Evolutionary conservation across 2,797 vertebrate genomes (phyloP).

Genomic region (Enteromius treurensis): DNA sequence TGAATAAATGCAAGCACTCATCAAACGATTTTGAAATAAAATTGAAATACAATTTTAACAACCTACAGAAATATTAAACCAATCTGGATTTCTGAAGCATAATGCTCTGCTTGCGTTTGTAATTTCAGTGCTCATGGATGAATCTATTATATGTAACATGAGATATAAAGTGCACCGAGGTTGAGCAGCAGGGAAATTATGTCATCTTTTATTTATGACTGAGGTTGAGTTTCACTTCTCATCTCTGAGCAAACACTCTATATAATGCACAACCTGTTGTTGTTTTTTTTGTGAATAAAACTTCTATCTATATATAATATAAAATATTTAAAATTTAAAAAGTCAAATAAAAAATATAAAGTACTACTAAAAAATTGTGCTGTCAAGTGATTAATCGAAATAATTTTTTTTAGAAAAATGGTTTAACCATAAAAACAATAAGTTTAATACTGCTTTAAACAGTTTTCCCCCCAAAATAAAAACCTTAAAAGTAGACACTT

Average conservation of each 20-base stretch:
- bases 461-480: too few species aligned
- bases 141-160: conserved; percentile 21
- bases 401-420: too few species aligned
- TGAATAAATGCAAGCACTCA: background rate
- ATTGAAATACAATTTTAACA: background rate
- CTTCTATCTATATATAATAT: too few species aligned
- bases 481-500: too few species aligned
- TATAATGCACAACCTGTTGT: background rate
- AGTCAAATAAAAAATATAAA: too few species aligned
- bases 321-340: too few species aligned
- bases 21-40: background rate
- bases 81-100: background rate
- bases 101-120: background rate
- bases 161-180: conserved; percentile 14
- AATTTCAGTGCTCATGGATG: conserved; percentile 29
- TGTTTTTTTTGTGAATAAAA: background rate
- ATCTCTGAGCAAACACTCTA: background rate
- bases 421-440: too few species aligned
- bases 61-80: background rate
- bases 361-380: too few species aligned
- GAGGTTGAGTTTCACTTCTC: conserved; percentile 50
- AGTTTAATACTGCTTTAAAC: too few species aligned
- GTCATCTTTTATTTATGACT: conserved; percentile 65
- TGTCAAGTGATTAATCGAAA: too few species aligned
- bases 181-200: background rate